These are phyloP conservation scores for Vidua chalybeata DNA, from an alignment of 2,113 vertebrate species.

Conservation along the genomic window DNA sequence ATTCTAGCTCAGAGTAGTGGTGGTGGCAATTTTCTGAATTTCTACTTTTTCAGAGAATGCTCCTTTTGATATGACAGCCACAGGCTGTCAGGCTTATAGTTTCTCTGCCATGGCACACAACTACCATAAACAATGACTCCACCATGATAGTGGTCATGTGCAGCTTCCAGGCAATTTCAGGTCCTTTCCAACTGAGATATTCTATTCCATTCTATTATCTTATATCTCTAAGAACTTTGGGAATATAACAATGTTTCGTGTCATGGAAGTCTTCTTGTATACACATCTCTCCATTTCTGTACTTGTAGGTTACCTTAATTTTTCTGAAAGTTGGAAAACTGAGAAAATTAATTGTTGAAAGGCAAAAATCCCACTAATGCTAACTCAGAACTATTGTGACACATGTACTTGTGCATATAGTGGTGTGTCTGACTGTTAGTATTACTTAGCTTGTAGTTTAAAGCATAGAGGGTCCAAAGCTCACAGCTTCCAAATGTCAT, in stretches of 20 bases:
- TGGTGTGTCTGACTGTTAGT: neutral
- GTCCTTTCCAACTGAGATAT: neutral
- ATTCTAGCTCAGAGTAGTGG: neutral
- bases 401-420: neutral
- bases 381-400: neutral
- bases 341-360: neutral
- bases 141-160: rapidly evolving
- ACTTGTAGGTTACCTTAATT: neutral
- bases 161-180: neutral
- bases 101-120: neutral
- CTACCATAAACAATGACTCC: neutral
- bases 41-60: neutral
- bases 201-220: neutral
- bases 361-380: neutral
- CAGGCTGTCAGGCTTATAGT: neutral
- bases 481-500: neutral
- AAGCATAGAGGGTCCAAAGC: neutral
- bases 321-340: neutral
- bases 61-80: neutral
- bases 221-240: neutral
- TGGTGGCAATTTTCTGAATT: neutral
- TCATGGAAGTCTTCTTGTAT: neutral
- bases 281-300: neutral
- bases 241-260: neutral
- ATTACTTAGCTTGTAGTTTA: neutral